These are phyloP conservation scores for Clusia tigrina DNA, from an alignment of 2,888 invertebrate genomes.

Conservation along the genomic window DNA sequence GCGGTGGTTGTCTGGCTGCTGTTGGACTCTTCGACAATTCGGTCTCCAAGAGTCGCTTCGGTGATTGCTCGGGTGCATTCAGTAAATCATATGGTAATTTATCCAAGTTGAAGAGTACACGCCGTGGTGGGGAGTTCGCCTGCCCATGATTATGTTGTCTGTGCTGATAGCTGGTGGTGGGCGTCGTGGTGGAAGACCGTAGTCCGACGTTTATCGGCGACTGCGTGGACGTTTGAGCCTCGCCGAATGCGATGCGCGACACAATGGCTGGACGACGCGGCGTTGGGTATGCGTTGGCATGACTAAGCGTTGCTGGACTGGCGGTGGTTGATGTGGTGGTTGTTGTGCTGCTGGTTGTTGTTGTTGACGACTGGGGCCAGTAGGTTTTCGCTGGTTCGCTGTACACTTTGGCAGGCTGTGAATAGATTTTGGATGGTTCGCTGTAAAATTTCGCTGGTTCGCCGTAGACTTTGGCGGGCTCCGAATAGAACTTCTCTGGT, in stretches of 20 bases:
- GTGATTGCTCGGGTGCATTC: constrained; percentile 56
- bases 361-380: constrained; percentile 61
- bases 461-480: constrained; percentile 67
- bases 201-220: constrained; percentile 34
- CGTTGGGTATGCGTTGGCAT: constrained; percentile 36
- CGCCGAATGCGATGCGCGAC: constrained; percentile 59
- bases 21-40: constrained; percentile 47
- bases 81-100: constrained; percentile 63
- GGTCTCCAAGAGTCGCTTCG: constrained; percentile 47
- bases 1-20: constrained; percentile 38
- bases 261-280: constrained; percentile 57
- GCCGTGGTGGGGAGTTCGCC: constrained; percentile 45
- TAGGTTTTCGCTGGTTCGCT: constrained; percentile 67
- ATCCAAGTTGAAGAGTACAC: constrained; percentile 63
- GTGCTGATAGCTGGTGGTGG: constrained; percentile 39
- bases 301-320: constrained; percentile 33
- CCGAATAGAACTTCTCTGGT: constrained; percentile 66
- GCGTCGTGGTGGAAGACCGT: constrained; percentile 30
- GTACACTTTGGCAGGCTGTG: constrained; percentile 69
- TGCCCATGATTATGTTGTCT: constrained; percentile 43
- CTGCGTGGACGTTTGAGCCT: constrained; percentile 42
- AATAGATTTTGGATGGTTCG: constrained; percentile 69
- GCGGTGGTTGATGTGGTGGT: constrained; percentile 38
- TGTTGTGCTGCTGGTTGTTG: constrained; percentile 36
- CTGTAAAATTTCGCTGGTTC: constrained; percentile 71